A percentile compares a stretch with the other conserved stretches of the same genome.
phyloP scores from a whole-genome alignment of 2,797 vertebrate species.

The Rhyacichthys aspro region DNA sequence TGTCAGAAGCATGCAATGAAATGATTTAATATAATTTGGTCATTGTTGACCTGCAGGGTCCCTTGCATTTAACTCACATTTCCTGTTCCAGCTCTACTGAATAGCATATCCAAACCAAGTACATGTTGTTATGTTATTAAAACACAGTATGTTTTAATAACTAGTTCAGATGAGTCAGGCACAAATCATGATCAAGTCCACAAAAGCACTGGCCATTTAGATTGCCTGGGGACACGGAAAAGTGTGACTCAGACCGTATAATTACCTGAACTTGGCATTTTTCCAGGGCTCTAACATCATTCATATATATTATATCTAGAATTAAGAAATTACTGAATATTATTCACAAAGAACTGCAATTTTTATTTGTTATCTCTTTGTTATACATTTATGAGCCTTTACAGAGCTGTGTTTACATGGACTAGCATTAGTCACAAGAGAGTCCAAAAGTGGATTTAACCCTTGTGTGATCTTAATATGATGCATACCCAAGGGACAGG shows the following conservation, averaged over 20 bases:
- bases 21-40: neutral
- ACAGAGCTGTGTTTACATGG: neutral
- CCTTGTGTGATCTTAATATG: neutral
- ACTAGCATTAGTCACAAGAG: neutral
- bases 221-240: neutral
- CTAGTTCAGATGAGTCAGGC: conserved; percentile 4
- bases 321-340: neutral
- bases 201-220: neutral
- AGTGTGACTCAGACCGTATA: conserved; percentile 5
- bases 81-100: neutral
- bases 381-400: neutral
- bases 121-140: neutral
- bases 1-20: neutral
- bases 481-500: too few species aligned
- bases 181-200: conserved; percentile 3
- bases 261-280: conserved; percentile 17
- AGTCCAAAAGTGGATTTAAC: neutral
- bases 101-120: neutral
- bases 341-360: neutral
- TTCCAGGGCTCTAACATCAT: neutral
- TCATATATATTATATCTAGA: neutral
- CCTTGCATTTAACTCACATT: neutral
- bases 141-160: neutral
- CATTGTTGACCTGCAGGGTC: neutral
- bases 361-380: too few species aligned